These are phyloP conservation scores for Trididemnum clinides DNA, from an alignment of 23 tunicate species.

Conservation along the genomic window DNA sequence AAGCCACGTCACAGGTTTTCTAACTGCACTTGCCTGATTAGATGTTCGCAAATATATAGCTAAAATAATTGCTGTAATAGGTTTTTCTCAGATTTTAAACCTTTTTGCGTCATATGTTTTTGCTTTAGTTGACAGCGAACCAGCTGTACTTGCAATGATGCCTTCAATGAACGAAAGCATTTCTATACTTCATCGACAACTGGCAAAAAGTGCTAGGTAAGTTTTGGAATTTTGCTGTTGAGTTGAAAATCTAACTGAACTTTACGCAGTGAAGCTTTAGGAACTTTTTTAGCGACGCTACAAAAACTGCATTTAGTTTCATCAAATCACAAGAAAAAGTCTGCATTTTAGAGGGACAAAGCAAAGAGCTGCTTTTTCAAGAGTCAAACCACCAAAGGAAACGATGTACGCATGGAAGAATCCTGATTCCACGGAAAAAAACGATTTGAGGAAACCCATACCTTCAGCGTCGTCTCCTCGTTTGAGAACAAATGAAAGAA, in stretches of 20 bases:
- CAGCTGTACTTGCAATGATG: background rate
- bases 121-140: background rate
- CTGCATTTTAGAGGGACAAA: background rate
- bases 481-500: slow-evolving; percentile 56
- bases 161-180: slow-evolving; percentile 20
- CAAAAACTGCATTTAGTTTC: background rate
- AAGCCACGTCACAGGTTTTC: background rate
- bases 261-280: background rate
- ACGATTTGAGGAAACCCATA: background rate
- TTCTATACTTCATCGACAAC: slow-evolving; percentile 10
- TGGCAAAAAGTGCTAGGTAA: slow-evolving; percentile 61
- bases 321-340: background rate
- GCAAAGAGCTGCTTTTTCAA: background rate
- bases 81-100: no score
- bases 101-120: no score
- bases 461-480: slow-evolving; percentile 42
- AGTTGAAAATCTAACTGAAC: background rate
- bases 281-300: background rate
- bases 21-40: no score
- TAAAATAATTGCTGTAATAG: no score
- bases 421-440: background rate
- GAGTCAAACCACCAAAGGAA: background rate
- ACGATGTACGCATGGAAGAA: slow-evolving; percentile 36
- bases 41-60: no score
- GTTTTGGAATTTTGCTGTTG: background rate